Evolutionary conservation across 2,797 vertebrate genomes (phyloP), one percentile per base, ranked within the genome.

Genomic region (Rhynchonycteris naso): DNA sequence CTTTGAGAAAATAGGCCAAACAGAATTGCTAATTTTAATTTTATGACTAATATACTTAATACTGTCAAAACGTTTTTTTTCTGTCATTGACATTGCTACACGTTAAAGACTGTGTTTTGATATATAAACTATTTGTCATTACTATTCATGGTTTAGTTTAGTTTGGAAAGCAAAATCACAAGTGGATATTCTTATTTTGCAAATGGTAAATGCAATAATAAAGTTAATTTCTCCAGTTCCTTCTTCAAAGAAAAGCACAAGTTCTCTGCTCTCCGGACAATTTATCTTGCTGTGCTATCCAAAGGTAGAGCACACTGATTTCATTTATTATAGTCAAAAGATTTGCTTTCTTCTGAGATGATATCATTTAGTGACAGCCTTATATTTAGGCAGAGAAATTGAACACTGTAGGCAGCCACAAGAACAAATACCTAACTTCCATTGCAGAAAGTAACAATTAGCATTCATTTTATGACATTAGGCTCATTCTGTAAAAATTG

Each of bases 221-320:
- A 78, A 63, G 19, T 58, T 85, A 54, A 74, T 91, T 91, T 89
- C 4, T 14, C 16, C 19, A 72, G 38, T 68, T 88, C 14, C 56
- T 21, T 78, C 24, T 52, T 35, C 52, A 33, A 78, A 35, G 12
- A 30, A 38, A 89, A 33, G 3, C 4, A 78, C 1, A 56, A 47
- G 0, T 78, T 78, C n/a, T 61, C 24, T 59, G 2, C 4, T 86
- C 22, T 90, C 5, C 71, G 18, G 9, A 86, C 0, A 5, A 6
- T 68, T 71, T 28, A 35, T 80, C 47, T 50, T 66, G 28, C 1
- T 71, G 7, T 0, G 71, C 26, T 86, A 56, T 30, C 19, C 65
- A 86, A 90, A 81, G 4, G 43, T n/a, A 94, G 76, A 52, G 74
- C 24, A 33, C 52, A 83, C 13, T 68, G 22, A 91, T 83, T 88